Evolutionary conservation across 2,888 invertebrate species (phyloP).

Genomic region (Dasypogon diadema): DNA sequence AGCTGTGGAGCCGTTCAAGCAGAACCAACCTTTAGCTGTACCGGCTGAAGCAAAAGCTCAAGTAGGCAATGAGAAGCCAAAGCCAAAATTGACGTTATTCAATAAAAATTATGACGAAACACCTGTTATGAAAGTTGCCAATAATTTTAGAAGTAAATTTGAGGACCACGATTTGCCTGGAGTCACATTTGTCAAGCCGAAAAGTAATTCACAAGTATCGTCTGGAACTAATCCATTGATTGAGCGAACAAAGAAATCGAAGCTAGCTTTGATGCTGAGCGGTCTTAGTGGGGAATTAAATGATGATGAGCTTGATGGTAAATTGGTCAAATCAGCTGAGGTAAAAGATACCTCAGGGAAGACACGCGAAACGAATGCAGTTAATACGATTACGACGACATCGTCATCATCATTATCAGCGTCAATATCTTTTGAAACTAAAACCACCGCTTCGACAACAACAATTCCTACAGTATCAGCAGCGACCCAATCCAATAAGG

Average conservation of each 20-base stretch:
- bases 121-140: neutral
- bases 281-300: conserved; percentile 66
- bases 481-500: neutral
- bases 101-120: conserved; percentile 61
- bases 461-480: conserved; percentile 45
- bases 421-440: conserved; percentile 46
- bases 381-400: neutral
- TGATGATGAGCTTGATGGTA: conserved; percentile 57
- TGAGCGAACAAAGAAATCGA: conserved; percentile 65
- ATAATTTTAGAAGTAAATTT: conserved; percentile 1
- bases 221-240: conserved; percentile 60
- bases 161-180: conserved; percentile 61
- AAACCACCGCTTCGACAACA: conserved; percentile 41
- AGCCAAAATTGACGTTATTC: conserved; percentile 65
- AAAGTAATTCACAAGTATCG: conserved; percentile 60
- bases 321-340: neutral
- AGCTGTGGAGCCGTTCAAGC: neutral
- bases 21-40: neutral
- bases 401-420: neutral
- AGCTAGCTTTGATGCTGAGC: conserved; percentile 66
- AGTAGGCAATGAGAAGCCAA: conserved; percentile 44
- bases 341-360: neutral
- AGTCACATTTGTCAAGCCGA: conserved; percentile 66
- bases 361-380: neutral
- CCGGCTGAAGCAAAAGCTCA: neutral